phyloP scores from a whole-genome alignment of 2,113 vertebrate species.

The Procavia capensis region DNA sequence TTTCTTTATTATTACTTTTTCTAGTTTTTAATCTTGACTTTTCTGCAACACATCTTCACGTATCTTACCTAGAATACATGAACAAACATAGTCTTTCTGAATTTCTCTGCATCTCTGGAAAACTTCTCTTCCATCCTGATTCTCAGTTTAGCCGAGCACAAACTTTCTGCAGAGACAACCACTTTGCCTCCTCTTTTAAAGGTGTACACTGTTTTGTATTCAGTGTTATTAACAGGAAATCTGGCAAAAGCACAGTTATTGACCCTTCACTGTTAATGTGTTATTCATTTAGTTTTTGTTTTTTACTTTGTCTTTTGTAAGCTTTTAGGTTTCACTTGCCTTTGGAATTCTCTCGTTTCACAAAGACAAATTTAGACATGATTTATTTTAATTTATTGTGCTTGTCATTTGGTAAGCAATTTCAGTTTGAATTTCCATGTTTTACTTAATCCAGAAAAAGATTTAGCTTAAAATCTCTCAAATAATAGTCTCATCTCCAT shows the following conservation, averaged over 20 bases:
- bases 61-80: background rate
- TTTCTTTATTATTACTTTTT: background rate
- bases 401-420: background rate
- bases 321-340: background rate
- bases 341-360: constrained; percentile 22
- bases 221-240: background rate
- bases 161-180: background rate
- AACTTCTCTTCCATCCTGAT: background rate
- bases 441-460: background rate
- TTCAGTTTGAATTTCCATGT: background rate
- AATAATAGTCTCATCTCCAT: background rate
- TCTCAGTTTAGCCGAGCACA: background rate
- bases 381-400: background rate
- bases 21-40: background rate
- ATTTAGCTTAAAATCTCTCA: background rate
- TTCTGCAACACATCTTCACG: background rate
- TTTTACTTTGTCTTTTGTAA: background rate
- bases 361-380: background rate
- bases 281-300: background rate
- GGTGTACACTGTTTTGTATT: background rate
- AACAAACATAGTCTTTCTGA: background rate
- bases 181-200: background rate
- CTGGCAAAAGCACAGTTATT: background rate
- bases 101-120: background rate
- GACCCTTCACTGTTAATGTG: background rate